These are phyloP conservation scores for Drosophila neocordata DNA, from an alignment of 1,140 invertebrate genomes.

Conservation along the genomic window DNA sequence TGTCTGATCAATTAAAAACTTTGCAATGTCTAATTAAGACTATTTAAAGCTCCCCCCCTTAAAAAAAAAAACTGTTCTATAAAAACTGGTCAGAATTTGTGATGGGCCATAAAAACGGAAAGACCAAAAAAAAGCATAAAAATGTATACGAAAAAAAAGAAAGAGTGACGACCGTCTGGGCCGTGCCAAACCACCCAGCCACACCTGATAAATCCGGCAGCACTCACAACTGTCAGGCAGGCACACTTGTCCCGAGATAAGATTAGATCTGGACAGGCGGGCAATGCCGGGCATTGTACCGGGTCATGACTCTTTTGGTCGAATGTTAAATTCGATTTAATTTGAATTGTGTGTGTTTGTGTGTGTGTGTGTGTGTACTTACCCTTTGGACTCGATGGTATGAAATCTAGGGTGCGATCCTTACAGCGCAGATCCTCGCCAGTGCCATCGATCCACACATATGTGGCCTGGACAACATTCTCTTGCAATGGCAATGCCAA, in stretches of 20 bases:
- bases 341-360: not conserved
- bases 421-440: slow-evolving; percentile 92
- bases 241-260: slow-evolving; percentile 11
- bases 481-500: slow-evolving; percentile 88
- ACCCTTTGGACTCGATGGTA: slow-evolving; percentile 88
- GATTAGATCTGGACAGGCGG: not conserved
- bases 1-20: slow-evolving; percentile 10
- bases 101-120: slow-evolving; percentile 4
- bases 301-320: not conserved
- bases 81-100: slow-evolving; percentile 2
- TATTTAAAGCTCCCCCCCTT: not conserved
- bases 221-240: slow-evolving; percentile 18
- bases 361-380: slow-evolving; percentile 28
- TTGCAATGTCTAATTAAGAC: slow-evolving; percentile 8
- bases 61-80: slow-evolving; percentile 2
- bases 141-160: not conserved
- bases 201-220: slow-evolving; percentile 13
- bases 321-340: not conserved
- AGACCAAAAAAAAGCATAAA: not conserved
- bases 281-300: not conserved
- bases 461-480: slow-evolving; percentile 88
- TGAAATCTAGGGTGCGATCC: slow-evolving; percentile 89
- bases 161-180: slow-evolving; percentile 6
- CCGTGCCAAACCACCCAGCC: not conserved
- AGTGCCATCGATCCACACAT: slow-evolving; percentile 95